Conservation (phyloP, 2,888 invertebrate species). For the Leptura quadrifasciata region DNA sequence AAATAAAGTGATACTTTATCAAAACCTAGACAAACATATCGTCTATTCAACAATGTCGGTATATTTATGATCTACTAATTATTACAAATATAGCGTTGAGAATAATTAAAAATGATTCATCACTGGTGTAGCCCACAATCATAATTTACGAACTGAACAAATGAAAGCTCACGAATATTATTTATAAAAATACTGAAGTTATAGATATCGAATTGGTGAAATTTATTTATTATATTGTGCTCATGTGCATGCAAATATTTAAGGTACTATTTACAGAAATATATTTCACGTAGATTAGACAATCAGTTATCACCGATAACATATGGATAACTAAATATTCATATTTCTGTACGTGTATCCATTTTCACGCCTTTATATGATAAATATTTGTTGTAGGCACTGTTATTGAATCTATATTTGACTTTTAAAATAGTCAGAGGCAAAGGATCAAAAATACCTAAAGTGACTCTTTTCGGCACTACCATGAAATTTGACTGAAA, state of each 20-base stretch:
- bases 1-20: neutral
- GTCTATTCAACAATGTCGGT: neutral
- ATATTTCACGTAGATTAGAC: no score
- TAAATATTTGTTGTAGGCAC: no score
- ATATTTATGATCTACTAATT: constrained; percentile 1
- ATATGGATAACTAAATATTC: no score
- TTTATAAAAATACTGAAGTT: neutral
- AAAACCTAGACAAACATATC: neutral
- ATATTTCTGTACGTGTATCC: no score
- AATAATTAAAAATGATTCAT: neutral
- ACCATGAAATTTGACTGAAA: no score
- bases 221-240: neutral
- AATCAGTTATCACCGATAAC: no score
- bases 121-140: neutral
- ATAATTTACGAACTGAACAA: neutral
- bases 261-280: no score
- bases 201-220: neutral
- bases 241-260: neutral
- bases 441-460: no score
- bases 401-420: no score
- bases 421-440: no score
- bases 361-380: no score
- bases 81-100: neutral
- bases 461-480: no score
- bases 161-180: constrained; percentile 8